phyloP scores from a whole-genome alignment of 2,113 vertebrate genomes.

The Pandion haliaetus region DNA sequence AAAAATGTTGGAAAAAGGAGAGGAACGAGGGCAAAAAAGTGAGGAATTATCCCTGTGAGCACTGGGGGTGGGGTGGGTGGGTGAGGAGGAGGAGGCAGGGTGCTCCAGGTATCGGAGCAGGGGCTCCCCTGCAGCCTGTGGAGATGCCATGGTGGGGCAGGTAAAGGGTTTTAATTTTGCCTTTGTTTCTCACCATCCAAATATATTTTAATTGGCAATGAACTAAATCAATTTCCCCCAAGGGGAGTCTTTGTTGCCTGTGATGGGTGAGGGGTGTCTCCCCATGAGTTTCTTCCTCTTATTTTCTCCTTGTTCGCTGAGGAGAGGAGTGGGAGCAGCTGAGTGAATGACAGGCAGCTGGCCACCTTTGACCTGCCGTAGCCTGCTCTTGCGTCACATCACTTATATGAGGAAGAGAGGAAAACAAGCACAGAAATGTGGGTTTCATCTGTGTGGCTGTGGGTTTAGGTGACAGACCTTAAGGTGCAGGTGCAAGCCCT shows the following conservation, averaged over 20 bases:
- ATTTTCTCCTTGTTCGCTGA: neutral
- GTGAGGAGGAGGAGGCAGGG: fast-evolving
- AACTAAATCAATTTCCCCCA: neutral
- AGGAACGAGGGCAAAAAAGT: fast-evolving
- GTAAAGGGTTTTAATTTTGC: neutral
- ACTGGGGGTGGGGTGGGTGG: fast-evolving
- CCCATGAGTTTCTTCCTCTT: fast-evolving
- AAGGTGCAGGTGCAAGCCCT: neutral
- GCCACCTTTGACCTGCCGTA: fast-evolving
- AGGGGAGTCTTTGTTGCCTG: neutral
- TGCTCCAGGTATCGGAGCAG: fast-evolving
- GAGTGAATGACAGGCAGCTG: neutral
- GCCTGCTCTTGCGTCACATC: fast-evolving
- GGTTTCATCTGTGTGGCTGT: neutral
- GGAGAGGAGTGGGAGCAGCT: neutral
- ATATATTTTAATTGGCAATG: neutral
- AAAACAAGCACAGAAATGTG: neutral
- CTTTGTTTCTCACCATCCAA: neutral
- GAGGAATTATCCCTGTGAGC: neutral
- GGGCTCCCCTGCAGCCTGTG: fast-evolving
- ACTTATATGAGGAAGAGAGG: neutral
- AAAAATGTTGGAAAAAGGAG: neutral
- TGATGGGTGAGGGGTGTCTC: neutral
- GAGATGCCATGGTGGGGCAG: fast-evolving
- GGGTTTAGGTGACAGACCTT: neutral